Base-by-base conservation (phyloP, 1,140 invertebrate genomes). In the Gonatopus flavifemur region DNA sequence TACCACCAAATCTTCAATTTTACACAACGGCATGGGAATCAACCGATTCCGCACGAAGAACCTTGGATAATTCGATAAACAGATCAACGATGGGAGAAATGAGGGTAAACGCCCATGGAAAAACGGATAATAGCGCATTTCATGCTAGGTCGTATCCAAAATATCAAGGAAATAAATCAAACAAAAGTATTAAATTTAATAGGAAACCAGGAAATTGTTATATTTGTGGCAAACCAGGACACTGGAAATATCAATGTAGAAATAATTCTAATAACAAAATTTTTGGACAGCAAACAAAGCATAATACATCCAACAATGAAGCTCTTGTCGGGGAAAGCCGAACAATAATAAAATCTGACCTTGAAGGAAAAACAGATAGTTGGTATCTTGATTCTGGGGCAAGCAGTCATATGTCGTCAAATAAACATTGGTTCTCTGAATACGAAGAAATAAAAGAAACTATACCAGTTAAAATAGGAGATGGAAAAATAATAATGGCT, bases 1-100 rank as follows among this genome's bases (percentile, higher is more conserved):
- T 70, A 8, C 65, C 64, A n/a, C 25, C 43, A 22, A 21, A 51
- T 4, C 64, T 57, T 35, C 51, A 55, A 21, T 58, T 70, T 49
- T 74, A 75, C 44, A 28, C 51, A 2, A 70, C 62, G n/a, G 74
- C 67, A 0, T 75, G 71, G 71, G 70, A 73, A 19, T 67, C 62
- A 43, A 48, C 52, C 13, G 21, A 40, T 15, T 9, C 2, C 7
- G 49, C 39, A 30, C 30, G 67, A 3, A 61, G 62, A 49, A 74
- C 63, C 6, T 41, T 64, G 3, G 40, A 57, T 20, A 63, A 74
- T 18, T 41, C 74, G 3, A 63, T 38, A 0, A 56, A 66, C 2
- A 51, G 70, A 15, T 39, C 74, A 15, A 45, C 61, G 6, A 51
- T 50, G 1, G 65, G 67, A 55, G 63, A 69, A 47, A 28, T 21